A percentile compares a stretch with the other conserved stretches of the same genome.
These are phyloP conservation scores for Todus mexicanus DNA, from an alignment of 2,797 vertebrate genomes.

Conservation along the genomic window DNA sequence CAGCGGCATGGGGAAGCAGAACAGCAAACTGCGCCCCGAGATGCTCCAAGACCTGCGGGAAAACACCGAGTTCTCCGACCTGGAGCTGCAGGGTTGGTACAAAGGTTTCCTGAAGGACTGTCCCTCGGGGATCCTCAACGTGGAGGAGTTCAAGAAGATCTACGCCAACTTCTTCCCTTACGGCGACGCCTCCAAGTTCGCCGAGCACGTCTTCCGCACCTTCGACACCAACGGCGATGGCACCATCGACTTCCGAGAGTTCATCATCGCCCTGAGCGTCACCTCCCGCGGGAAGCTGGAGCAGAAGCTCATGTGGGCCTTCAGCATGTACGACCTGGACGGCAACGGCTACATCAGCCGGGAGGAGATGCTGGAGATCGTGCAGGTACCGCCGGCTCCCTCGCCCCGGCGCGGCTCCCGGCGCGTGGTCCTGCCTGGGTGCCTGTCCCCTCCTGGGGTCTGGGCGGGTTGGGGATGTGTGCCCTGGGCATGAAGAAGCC, in stretches of 20 bases:
- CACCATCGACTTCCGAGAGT: slow-evolving; percentile 84
- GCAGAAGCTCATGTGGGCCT: slow-evolving; percentile 85
- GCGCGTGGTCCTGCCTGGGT: accelerated
- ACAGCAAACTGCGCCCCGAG: slow-evolving; percentile 82
- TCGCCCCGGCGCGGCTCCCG: background rate
- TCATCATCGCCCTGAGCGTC: slow-evolving; percentile 83
- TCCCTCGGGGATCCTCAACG: slow-evolving; percentile 80
- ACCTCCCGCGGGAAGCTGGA: slow-evolving; percentile 81
- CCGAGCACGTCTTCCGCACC: slow-evolving; percentile 84
- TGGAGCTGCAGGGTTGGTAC: slow-evolving; percentile 85
- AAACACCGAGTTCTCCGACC: slow-evolving; percentile 82
- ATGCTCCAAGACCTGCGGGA: slow-evolving; percentile 83
- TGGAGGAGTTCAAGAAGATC: slow-evolving; percentile 85
- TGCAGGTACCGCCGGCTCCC: slow-evolving; percentile 71
- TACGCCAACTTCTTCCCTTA: slow-evolving; percentile 85
- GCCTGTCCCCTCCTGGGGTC: accelerated
- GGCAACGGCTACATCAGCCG: slow-evolving; percentile 84
- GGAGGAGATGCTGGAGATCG: slow-evolving; percentile 84
- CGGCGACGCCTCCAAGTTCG: slow-evolving; percentile 80
- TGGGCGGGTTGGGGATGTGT: accelerated
- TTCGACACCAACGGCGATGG: slow-evolving; percentile 86
- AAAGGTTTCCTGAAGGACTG: slow-evolving; percentile 85
- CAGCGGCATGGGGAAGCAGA: slow-evolving; percentile 79
- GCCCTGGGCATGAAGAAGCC: accelerated
- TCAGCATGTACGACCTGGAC: slow-evolving; percentile 84